Evolutionary conservation across 2,113 vertebrate species (phyloP).

Genomic region (Nesogale talazaci): DNA sequence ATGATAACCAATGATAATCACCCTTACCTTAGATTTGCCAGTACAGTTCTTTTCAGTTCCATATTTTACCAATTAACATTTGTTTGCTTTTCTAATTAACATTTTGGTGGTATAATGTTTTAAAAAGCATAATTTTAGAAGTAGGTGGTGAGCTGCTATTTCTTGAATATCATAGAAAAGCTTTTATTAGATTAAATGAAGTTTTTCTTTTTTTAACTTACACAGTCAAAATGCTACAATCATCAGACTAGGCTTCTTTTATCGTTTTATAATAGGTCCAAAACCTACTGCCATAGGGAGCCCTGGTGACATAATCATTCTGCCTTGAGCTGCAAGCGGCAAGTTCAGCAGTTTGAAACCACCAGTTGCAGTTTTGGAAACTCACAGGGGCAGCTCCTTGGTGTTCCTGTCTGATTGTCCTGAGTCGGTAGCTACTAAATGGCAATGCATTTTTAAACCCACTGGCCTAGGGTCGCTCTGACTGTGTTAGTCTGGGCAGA

Average conservation of each 20-base stretch:
- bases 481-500: too few species aligned
- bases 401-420: too few species aligned
- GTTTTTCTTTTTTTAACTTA: not conserved
- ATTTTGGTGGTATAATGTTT: not conserved
- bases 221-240: not conserved
- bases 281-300: too few species aligned
- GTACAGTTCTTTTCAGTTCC: not conserved
- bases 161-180: slow-evolving; percentile 24
- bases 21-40: not conserved
- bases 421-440: too few species aligned
- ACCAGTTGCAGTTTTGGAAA: too few species aligned
- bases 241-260: not conserved
- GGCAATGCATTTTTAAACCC: too few species aligned
- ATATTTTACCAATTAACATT: not conserved
- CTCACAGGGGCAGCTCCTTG: too few species aligned
- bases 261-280: not conserved
- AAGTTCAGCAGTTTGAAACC: too few species aligned
- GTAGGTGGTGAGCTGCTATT: not conserved
- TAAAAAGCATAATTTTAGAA: not conserved
- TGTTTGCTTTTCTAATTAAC: slow-evolving; percentile 4
- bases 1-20: not conserved
- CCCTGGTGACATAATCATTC: too few species aligned
- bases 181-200: slow-evolving; percentile 23
- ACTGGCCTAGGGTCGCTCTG: too few species aligned
- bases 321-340: too few species aligned